phyloP scores from a whole-genome alignment of 2,888 invertebrate genomes.

The Phortica magna region DNA sequence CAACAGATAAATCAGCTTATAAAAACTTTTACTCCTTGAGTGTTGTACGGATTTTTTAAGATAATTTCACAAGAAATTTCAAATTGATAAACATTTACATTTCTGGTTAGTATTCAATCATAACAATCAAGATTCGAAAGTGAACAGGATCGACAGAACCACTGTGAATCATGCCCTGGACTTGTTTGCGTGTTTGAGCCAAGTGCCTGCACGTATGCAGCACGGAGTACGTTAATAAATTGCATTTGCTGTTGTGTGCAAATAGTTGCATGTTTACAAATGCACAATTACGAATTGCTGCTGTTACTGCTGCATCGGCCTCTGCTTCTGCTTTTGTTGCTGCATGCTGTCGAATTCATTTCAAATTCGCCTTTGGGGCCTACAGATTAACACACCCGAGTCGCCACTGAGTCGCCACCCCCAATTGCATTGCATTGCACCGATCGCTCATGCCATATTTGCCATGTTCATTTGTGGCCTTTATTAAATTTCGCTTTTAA shows the following conservation, averaged over 20 bases:
- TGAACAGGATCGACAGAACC: no score
- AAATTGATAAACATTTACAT: no score
- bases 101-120: no score
- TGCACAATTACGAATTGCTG: slow-evolving; percentile 30
- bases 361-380: slow-evolving; percentile 65
- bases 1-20: no score
- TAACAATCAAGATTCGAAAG: no score
- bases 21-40: no score
- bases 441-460: slow-evolving; percentile 16
- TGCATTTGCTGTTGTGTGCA: slow-evolving; percentile 52
- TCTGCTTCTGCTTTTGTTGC: slow-evolving; percentile 28
- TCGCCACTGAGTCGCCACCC: slow-evolving; percentile 24
- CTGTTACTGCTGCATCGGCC: slow-evolving; percentile 31
- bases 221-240: slow-evolving; percentile 63
- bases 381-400: slow-evolving; percentile 45
- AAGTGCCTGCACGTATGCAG: slow-evolving; percentile 20
- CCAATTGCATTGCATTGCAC: neutral
- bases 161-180: slow-evolving; percentile 32
- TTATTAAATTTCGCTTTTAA: slow-evolving; percentile 70
- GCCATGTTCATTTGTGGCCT: slow-evolving; percentile 67
- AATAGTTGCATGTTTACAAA: slow-evolving; percentile 52
- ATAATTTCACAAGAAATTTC: no score
- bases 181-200: slow-evolving; percentile 3
- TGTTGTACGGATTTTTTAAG: no score
- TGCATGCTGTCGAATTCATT: slow-evolving; percentile 65